Base-by-base conservation (phyloP, 2,888 invertebrate species). In the Cerceris ruficornis region DNA sequence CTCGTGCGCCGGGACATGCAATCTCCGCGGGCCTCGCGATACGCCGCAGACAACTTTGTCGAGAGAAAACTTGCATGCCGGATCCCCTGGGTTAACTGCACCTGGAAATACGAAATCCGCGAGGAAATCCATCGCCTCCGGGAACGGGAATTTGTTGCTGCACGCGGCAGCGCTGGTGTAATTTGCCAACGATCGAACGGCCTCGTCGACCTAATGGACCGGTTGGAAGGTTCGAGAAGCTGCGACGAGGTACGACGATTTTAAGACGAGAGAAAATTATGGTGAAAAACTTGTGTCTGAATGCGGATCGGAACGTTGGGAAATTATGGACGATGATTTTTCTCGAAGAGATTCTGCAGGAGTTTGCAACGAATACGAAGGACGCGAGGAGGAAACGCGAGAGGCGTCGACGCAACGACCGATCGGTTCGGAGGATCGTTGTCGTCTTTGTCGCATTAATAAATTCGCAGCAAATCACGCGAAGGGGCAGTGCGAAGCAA, bases 401-500 rank as follows among this genome's bases (percentile, higher is more conserved):
- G 28, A 28, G 28, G 28, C 28, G 4, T 55, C 60, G 57, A 65
- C n/a, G 42, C 39, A 69, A 65, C 75, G 61, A 66, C 50, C 57
- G 71, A 77, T 65, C 62, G 68, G 43, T 61, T 59, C 54, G 57
- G 28, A 28, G 28, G 28, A 28, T 28, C 28, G 59, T n/a, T n/a
- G n/a, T 65, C 65, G 60, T 84, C 82, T 82, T 86, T 88, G 87
- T 88, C 86, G 89, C 91, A 90, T 90, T 90, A 91, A 91, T 92
- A 91, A 91, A 91, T 91, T 91, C 86, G 88, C 90, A 88, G 90
- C 89, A 90, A 91, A 91, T 91, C 90, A 90, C 85, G 77, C 58
- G 77, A 86, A 64, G 70, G 61, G 64, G 74, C 69, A 62, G 64
- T 62, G 75, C 72, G 71, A 75, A 64, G 87, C 85, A 87, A 76